Evolutionary conservation across 64 coral and sea anemone species (phyloP), one percentile per base, ranked within the genome.

Genomic region (Montipora cactus): DNA sequence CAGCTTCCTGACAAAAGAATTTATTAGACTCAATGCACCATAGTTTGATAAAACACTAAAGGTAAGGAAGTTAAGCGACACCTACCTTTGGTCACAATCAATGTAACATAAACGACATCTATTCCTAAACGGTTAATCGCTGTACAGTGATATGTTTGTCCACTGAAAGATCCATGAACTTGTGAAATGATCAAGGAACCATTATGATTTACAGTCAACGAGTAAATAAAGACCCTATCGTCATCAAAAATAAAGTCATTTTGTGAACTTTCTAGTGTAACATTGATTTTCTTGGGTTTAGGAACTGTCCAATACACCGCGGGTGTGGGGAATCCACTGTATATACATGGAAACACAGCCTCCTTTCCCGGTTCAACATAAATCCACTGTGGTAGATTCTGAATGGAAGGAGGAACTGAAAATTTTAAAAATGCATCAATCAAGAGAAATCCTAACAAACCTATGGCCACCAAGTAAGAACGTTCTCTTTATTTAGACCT

Each of bases 241-340:
- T 1, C 7, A 49, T 4, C 0, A 0, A 21, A 4, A 13, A 1
- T 2, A 51, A 0, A 0, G 47, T 0, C 19, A 28, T 1, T 0
- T 28, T 15, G 6, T 11, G 82, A 14, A 8, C 0, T 71, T 19
- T 0, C 59, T 19, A n/a, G 5, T 18, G 58, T 84, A 14, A 84
- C 44, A 68, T 84, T 67, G 11, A 14, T 67, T 67, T 37, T 37
- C 37, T 14, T 0, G 3, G 47, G 2, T 19, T 12, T 44, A 71
- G 16, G 21, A 16, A 86, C 66, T 49, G 44, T 71, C 82, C 82
- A 86, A 19, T 72, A 72, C 7, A 86, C 18, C 51, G 82, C 11
- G 15, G 82, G 64, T 49, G 16, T 22, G 4, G 82, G 82, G 9
- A 71, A 22, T 50, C 82, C 82, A n/a, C 13, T 48, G 66, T 69